phyloP scores from a whole-genome alignment of 2,113 vertebrate genomes.

The Calypte anna region DNA sequence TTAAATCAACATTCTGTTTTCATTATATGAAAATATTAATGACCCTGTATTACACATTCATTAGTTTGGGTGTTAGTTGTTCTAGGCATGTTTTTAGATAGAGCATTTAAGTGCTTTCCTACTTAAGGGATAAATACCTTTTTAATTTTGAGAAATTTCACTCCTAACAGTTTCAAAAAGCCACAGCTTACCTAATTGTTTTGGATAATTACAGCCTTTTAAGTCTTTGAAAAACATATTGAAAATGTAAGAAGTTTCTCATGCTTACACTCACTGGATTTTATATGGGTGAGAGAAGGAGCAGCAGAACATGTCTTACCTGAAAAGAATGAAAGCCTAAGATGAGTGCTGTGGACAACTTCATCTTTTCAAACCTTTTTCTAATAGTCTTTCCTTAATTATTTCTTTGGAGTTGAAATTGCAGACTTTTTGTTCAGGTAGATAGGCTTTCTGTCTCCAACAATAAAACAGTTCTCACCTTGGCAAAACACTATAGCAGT shows the following conservation, averaged over 20 bases:
- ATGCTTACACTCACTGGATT: neutral
- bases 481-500: neutral
- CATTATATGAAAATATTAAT: neutral
- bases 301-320: neutral
- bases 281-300: neutral
- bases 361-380: neutral
- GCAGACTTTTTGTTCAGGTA: neutral
- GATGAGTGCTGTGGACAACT: neutral
- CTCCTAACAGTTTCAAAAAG: neutral
- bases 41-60: neutral
- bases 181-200: neutral
- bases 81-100: neutral
- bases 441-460: neutral
- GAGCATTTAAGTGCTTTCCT: neutral
- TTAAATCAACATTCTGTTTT: neutral
- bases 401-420: neutral
- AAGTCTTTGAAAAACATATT: neutral
- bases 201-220: neutral
- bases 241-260: neutral
- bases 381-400: neutral
- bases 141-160: neutral
- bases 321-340: neutral
- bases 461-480: neutral
- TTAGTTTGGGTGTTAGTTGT: neutral
- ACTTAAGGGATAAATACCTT: neutral